Conservation (phyloP, 2,888 invertebrate species). For the Epinotia brunnichana region DNA sequence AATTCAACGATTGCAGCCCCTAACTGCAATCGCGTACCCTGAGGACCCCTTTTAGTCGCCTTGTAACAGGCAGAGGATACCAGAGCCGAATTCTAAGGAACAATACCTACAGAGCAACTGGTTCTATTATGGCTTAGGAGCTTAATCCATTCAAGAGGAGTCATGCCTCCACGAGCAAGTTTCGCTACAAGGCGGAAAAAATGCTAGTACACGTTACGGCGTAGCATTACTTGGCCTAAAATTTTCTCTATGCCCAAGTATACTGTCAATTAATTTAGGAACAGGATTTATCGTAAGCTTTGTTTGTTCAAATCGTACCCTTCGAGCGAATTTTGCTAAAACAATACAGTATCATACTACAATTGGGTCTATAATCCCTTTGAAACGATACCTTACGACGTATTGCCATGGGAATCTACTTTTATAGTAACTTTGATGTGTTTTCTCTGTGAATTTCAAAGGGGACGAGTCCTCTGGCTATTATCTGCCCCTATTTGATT, state of each 20-base stretch:
- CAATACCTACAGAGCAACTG: no score
- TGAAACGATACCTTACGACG: neutral
- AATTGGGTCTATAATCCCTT: neutral
- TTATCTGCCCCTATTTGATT: conserved; percentile 30
- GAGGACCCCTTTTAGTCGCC: no score
- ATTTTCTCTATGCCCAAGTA: neutral
- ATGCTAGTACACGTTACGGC: no score
- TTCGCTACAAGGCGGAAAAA: no score
- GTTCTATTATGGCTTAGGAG: no score
- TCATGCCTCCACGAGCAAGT: no score
- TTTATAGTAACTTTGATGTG: conserved; percentile 1
- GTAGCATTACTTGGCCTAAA: neutral
- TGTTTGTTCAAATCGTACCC: conserved; percentile 3
- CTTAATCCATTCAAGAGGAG: no score
- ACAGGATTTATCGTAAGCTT: neutral
- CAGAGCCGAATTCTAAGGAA: no score
- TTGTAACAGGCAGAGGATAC: no score
- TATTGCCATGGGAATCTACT: neutral
- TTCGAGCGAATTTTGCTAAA: neutral
- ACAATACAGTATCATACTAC: neutral
- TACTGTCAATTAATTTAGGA: neutral
- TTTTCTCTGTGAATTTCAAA: conserved; percentile 9
- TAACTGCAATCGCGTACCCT: no score
- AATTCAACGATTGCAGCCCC: no score
- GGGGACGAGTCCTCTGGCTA: neutral